Conservation (phyloP, 2,113 vertebrate species). For the Rhadina sibilatrix region DNA sequence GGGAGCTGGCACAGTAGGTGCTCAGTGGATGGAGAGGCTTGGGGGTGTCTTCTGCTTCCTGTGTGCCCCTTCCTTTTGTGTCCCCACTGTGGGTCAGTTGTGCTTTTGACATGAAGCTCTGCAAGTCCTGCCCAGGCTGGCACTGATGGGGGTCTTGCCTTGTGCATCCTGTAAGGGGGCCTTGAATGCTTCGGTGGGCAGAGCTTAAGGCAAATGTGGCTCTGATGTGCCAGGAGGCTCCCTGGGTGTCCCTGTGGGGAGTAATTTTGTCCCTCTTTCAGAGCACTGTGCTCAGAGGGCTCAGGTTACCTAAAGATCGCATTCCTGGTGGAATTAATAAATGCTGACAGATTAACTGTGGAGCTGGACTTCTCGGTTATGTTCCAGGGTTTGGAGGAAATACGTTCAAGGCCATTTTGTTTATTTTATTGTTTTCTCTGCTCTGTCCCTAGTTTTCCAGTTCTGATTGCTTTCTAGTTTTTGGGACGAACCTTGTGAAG, state of each 20-base stretch:
- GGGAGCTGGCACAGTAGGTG: background rate
- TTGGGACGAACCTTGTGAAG: background rate
- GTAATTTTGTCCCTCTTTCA: background rate
- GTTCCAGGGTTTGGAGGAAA: background rate
- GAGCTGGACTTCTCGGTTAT: background rate
- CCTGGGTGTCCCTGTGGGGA: background rate
- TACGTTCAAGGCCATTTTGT: background rate
- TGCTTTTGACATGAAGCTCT: background rate
- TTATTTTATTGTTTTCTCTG: background rate
- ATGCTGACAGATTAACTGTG: background rate
- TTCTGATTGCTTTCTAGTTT: background rate
- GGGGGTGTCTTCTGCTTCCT: background rate
- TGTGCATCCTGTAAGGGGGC: background rate
- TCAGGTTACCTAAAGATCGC: background rate
- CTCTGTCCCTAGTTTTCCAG: background rate
- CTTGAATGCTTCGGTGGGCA: background rate
- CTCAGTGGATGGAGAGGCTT: background rate
- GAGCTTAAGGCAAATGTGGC: accelerated
- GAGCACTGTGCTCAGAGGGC: background rate
- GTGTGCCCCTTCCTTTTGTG: background rate
- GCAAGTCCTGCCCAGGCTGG: background rate
- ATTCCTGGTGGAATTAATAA: background rate
- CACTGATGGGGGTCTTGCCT: accelerated
- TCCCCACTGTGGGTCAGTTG: background rate
- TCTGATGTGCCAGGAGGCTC: accelerated